These are phyloP conservation scores for Sepioteuthis lessoniana DNA, from an alignment of 2,888 invertebrate species.

Conservation along the genomic window DNA sequence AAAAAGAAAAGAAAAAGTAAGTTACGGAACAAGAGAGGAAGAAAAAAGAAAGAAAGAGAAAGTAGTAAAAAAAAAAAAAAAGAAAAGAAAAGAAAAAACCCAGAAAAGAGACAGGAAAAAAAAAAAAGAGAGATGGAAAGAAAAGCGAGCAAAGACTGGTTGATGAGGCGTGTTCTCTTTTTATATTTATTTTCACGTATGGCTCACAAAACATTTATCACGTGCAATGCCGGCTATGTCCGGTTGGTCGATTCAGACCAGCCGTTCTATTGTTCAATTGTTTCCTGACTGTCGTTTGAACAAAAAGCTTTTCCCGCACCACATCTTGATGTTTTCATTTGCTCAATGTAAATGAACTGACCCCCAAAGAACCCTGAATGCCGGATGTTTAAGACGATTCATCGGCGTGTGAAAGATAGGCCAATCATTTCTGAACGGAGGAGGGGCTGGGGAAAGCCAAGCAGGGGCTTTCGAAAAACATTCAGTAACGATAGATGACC, in stretches of 20 bases:
- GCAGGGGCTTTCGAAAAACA: neutral
- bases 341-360: neutral
- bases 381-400: conserved; percentile 17
- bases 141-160: neutral
- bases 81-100: no score
- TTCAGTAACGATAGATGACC: neutral
- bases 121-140: neutral
- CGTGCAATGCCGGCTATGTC: neutral
- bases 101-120: neutral
- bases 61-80: no score
- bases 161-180: neutral
- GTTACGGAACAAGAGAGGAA: neutral
- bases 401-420: neutral
- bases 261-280: neutral
- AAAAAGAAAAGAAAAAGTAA: no score
- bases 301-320: neutral
- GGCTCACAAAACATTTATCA: neutral
- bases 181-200: neutral
- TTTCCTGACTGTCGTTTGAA: conserved; percentile 18
- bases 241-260: neutral
- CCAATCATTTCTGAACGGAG: neutral
- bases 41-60: neutral
- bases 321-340: conserved; percentile 17
- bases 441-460: no score
- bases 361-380: neutral